Evolutionary conservation across 2,113 vertebrate genomes (phyloP).

Genomic region (Salvator merianae): DNA sequence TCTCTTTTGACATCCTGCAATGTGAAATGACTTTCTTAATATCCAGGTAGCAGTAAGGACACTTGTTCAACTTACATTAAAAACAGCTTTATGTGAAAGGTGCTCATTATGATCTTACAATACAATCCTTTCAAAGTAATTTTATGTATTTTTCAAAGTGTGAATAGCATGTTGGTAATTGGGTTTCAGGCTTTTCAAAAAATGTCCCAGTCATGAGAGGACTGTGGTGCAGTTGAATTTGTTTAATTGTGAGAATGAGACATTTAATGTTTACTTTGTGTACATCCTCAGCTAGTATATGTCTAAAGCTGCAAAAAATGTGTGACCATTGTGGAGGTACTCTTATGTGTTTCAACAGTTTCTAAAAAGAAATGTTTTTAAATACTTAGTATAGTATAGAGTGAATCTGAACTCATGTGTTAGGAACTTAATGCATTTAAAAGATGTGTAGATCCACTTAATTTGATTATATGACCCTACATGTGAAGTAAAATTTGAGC

Average conservation of each 20-base stretch:
- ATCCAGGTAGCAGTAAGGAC: neutral
- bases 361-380: neutral
- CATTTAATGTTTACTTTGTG: neutral
- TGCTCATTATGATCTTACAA: neutral
- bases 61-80: neutral
- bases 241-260: neutral
- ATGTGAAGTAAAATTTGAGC: neutral
- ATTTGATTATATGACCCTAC: neutral
- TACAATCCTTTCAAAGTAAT: neutral
- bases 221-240: neutral
- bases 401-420: neutral
- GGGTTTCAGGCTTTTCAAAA: neutral
- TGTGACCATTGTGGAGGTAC: neutral
- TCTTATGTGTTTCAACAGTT: neutral
- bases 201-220: neutral
- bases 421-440: neutral
- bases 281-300: neutral
- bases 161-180: neutral
- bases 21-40: neutral
- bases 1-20: neutral
- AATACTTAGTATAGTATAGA: neutral
- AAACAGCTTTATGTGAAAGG: neutral
- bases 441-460: neutral
- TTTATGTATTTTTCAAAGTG: neutral
- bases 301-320: neutral